phyloP scores from a whole-genome alignment of 1,140 invertebrate genomes.

The Goniozus legneri region DNA sequence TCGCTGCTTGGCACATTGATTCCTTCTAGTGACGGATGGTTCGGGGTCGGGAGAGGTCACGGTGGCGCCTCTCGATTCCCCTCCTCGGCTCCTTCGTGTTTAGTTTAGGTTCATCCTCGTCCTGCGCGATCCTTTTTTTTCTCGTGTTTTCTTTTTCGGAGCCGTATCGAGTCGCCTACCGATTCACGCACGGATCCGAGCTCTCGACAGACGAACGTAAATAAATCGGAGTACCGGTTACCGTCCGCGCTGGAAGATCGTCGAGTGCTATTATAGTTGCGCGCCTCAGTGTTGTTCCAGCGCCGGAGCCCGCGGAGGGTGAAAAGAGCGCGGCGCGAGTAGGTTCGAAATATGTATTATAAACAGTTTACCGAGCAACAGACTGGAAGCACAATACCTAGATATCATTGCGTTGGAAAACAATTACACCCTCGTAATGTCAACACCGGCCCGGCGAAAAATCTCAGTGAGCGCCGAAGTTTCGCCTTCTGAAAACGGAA shows the following conservation, averaged over 20 bases:
- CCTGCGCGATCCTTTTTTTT: not conserved
- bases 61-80: slow-evolving; percentile 26
- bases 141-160: too few relatives aligned
- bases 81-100: not conserved
- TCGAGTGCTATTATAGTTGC: not conserved
- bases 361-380: slow-evolving; percentile 50
- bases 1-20: slow-evolving; percentile 34
- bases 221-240: not conserved
- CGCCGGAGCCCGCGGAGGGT: too few relatives aligned
- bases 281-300: not conserved
- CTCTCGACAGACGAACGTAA: not conserved
- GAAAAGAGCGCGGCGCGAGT: too few relatives aligned
- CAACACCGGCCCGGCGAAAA: too few relatives aligned
- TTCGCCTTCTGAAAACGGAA: too few relatives aligned
- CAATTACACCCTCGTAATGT: too few relatives aligned
- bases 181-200: too few relatives aligned
- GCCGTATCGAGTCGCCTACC: too few relatives aligned
- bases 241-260: not conserved
- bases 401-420: too few relatives aligned
- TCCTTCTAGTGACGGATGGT: slow-evolving; percentile 33
- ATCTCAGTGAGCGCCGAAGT: too few relatives aligned
- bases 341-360: too few relatives aligned
- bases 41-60: slow-evolving; percentile 28
- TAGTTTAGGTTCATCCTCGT: not conserved
- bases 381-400: too few relatives aligned